Conservation (phyloP, 2,888 invertebrate species). For the Seladonia tumulorum region DNA sequence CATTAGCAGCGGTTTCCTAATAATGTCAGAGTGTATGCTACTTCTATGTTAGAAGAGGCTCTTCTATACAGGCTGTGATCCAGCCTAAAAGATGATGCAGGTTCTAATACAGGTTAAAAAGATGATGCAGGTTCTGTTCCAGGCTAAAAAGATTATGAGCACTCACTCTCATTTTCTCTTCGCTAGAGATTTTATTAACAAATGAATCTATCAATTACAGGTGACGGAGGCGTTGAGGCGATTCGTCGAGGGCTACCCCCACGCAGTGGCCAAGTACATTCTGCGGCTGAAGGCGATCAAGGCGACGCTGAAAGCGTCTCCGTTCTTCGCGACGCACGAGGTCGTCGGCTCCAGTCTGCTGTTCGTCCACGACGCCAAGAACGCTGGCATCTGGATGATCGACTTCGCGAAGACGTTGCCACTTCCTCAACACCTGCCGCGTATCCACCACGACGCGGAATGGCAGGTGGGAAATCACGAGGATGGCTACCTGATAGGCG, state of each 20-base stretch:
- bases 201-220: conserved; percentile 68
- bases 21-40: no score
- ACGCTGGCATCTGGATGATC: conserved; percentile 97
- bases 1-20: no score
- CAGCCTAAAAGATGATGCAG: no score
- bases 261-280: conserved; percentile 92
- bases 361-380: conserved; percentile 95
- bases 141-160: no score
- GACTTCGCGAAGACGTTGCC: conserved; percentile 98
- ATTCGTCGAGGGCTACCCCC: conserved; percentile 92
- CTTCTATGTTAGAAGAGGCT: no score
- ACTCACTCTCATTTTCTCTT: no score
- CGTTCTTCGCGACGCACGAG: conserved; percentile 97
- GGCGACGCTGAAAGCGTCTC: conserved; percentile 92
- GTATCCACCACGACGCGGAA: conserved; percentile 91
- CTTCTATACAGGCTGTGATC: no score
- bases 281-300: conserved; percentile 94
- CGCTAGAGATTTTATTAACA: no score
- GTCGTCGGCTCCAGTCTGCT: conserved; percentile 97
- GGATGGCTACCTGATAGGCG: conserved; percentile 97
- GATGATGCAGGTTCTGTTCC: no score
- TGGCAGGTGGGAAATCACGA: conserved; percentile 99
- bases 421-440: conserved; percentile 89
- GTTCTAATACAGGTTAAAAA: no score
- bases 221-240: conserved; percentile 92